Evolutionary conservation across 2,113 vertebrate genomes (phyloP).

Genomic region (Psammodynastes pulverulentus): DNA sequence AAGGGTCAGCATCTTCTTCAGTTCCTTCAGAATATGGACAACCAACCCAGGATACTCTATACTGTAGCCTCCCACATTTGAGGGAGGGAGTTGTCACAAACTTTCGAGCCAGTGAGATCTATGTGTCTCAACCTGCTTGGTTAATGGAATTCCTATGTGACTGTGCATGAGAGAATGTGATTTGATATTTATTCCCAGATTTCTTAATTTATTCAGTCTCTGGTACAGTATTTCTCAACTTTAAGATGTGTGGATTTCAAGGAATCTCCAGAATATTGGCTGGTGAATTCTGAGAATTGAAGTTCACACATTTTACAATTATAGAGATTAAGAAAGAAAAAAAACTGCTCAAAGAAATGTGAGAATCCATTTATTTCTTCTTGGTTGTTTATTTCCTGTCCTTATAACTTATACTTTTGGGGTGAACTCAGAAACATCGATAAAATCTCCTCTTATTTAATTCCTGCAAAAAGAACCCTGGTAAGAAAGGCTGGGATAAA

Average conservation of each 20-base stretch:
- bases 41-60: background rate
- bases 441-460: background rate
- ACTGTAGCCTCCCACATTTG: background rate
- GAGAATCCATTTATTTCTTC: background rate
- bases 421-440: background rate
- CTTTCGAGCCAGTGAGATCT: background rate
- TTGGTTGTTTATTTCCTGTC: background rate
- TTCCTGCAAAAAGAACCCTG: background rate
- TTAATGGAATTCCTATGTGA: background rate
- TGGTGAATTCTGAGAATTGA: no score
- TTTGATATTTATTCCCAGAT: background rate
- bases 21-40: background rate
- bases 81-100: background rate
- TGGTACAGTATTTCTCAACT: background rate
- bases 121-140: background rate
- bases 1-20: background rate
- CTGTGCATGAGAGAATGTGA: background rate
- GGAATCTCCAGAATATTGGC: no score
- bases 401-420: background rate
- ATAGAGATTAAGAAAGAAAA: no score
- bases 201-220: background rate
- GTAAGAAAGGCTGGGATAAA: background rate
- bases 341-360: background rate
- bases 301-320: no score
- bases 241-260: no score